Evolutionary conservation across 2,113 vertebrate species (phyloP).

Genomic region (Thymallus thymallus): DNA sequence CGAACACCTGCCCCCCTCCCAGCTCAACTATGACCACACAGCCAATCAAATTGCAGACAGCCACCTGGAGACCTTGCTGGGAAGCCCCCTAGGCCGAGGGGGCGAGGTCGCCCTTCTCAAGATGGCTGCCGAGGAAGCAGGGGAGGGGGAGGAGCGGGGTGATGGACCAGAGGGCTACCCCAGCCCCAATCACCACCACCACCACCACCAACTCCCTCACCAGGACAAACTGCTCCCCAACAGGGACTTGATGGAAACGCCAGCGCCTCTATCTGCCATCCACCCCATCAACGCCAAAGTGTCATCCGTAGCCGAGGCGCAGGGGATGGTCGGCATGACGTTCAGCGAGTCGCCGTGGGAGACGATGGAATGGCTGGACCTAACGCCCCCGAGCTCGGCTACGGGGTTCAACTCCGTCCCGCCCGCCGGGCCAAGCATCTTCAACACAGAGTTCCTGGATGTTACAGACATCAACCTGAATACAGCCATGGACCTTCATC

Average conservation of each 20-base stretch:
- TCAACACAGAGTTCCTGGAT: slow-evolving; percentile 94
- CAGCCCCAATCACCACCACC: slow-evolving; percentile 77
- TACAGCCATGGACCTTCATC: slow-evolving; percentile 92
- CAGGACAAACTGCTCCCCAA: slow-evolving; percentile 82
- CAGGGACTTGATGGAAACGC: slow-evolving; percentile 85
- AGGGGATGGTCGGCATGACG: slow-evolving; percentile 82
- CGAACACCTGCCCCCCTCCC: slow-evolving; percentile 73
- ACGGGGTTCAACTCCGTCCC: slow-evolving; percentile 78
- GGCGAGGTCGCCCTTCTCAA: slow-evolving; percentile 81
- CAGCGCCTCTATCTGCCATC: slow-evolving; percentile 82
- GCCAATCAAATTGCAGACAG: slow-evolving; percentile 69
- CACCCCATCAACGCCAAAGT: slow-evolving; percentile 81
- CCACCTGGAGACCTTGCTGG: slow-evolving; percentile 87
- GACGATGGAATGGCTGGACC: slow-evolving; percentile 96
- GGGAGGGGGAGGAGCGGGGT: slow-evolving; percentile 80
- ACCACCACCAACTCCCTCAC: slow-evolving; percentile 76
- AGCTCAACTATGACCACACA: slow-evolving; percentile 79
- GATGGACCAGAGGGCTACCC: slow-evolving; percentile 79
- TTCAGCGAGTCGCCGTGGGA: slow-evolving; percentile 95
- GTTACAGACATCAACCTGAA: slow-evolving; percentile 92
- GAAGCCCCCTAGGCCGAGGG: slow-evolving; percentile 79
- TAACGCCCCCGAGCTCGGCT: slow-evolving; percentile 88
- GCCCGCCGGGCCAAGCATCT: slow-evolving; percentile 84
- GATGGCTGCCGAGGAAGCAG: slow-evolving; percentile 78
- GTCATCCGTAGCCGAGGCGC: slow-evolving; percentile 80